Conservation (phyloP, 1,140 invertebrate species). For the Zaprionus taronus region DNA sequence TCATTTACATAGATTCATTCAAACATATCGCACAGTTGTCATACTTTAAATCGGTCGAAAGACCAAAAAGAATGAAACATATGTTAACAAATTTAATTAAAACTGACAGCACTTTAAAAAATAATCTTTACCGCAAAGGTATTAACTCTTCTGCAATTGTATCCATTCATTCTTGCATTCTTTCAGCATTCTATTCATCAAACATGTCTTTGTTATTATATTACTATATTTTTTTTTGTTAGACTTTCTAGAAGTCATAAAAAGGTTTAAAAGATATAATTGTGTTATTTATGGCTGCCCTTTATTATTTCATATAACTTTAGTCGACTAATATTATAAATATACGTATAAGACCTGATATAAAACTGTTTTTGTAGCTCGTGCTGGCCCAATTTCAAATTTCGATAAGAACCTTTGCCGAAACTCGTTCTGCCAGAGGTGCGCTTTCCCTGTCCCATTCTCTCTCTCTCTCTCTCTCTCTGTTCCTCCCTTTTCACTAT, state of each 20-base stretch:
- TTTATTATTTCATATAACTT: not conserved
- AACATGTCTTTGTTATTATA: too few relatives aligned
- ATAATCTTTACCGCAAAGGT: too few relatives aligned
- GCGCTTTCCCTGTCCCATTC: not conserved
- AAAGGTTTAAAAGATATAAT: not conserved
- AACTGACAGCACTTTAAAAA: too few relatives aligned
- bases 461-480: not conserved
- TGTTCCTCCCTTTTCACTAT: not conserved
- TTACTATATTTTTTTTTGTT: not conserved
- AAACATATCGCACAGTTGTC: too few relatives aligned
- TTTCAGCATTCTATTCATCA: too few relatives aligned
- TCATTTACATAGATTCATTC: too few relatives aligned
- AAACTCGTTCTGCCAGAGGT: conserved; percentile 8
- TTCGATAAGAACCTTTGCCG: conserved; percentile 46
- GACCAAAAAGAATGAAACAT: too few relatives aligned
- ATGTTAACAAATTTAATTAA: too few relatives aligned
- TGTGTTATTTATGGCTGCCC: not conserved
- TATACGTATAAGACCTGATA: not conserved
- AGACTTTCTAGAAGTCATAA: not conserved
- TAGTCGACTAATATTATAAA: not conserved
- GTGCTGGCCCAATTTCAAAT: conserved; percentile 43
- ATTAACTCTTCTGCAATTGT: too few relatives aligned
- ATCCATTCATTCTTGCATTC: too few relatives aligned
- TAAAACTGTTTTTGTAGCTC: conserved; percentile 3
- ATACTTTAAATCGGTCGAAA: too few relatives aligned